Conservation (phyloP, 1,140 invertebrate species). For the Temnothorax nylanderi region DNA sequence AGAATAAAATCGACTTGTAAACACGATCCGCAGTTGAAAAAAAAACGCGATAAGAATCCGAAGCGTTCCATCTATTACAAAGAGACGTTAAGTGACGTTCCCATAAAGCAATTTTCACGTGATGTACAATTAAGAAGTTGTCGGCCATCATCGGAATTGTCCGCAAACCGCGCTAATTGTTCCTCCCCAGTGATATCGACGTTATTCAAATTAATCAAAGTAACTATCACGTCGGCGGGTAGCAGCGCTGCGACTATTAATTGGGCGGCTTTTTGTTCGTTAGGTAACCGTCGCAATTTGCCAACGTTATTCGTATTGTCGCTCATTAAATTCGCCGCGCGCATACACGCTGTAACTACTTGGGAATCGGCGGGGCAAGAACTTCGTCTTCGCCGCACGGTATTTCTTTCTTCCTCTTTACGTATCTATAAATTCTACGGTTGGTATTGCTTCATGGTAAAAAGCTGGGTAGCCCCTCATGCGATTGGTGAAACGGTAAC, state of each 20-base stretch:
- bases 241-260: constrained; percentile 40
- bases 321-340: constrained; percentile 48
- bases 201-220: constrained; percentile 63
- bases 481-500: constrained; percentile 19
- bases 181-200: constrained; percentile 47
- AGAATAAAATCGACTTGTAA: background rate
- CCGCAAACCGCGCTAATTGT: constrained; percentile 35
- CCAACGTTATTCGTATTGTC: constrained; percentile 52
- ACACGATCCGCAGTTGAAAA: background rate
- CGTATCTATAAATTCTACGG: constrained; percentile 40
- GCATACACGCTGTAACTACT: constrained; percentile 2
- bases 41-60: background rate
- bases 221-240: constrained; percentile 41
- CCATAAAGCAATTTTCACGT: constrained; percentile 23
- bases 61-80: background rate
- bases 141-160: background rate
- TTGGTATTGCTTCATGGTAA: constrained; percentile 27
- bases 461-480: constrained; percentile 14
- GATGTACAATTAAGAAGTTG: constrained; percentile 50
- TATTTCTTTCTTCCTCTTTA: constrained; percentile 8
- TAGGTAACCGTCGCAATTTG: constrained; percentile 51
- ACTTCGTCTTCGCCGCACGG: constrained; percentile 25
- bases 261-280: constrained; percentile 59
- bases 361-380: constrained; percentile 30
- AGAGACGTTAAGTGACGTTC: constrained; percentile 6